Percentiles rank a stretch among this genome's conserved stretches.
phyloP scores from a whole-genome alignment of 2,113 vertebrate genomes.

The Tragelaphus scriptus region DNA sequence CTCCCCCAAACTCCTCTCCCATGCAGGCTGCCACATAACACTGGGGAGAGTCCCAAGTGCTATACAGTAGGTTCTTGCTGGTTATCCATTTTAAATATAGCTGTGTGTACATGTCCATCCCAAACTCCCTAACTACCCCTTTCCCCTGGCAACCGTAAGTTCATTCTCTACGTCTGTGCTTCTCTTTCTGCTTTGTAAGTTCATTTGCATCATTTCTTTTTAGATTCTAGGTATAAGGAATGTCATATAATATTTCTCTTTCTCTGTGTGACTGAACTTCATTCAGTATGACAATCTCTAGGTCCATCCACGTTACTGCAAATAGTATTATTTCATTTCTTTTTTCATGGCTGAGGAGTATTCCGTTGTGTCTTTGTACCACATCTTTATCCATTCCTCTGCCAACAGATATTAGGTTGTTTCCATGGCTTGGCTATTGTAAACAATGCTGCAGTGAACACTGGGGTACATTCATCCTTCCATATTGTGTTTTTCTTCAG shows the following conservation, averaged over 20 bases:
- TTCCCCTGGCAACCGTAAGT: background rate
- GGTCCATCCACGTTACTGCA: too few species aligned
- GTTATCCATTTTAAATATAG: background rate
- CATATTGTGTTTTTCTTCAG: too few species aligned
- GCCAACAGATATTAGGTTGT: background rate
- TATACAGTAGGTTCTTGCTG: background rate
- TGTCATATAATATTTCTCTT: background rate
- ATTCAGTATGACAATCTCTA: background rate
- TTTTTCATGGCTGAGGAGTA: too few species aligned
- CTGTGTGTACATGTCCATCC: background rate
- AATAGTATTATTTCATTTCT: too few species aligned
- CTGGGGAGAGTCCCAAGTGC: background rate
- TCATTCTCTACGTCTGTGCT: background rate
- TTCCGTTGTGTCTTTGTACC: too few species aligned
- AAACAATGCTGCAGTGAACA: too few species aligned
- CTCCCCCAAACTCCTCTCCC: background rate
- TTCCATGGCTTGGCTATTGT: too few species aligned
- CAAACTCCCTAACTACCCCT: background rate
- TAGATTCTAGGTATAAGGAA: background rate
- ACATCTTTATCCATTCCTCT: too few species aligned
- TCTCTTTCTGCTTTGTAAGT: background rate
- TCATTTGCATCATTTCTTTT: background rate
- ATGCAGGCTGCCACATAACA: background rate
- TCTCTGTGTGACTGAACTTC: background rate
- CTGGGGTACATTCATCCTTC: too few species aligned